These are phyloP conservation scores for Bombyx mandarina DNA, from an alignment of 1,140 invertebrate species.

Conservation along the genomic window DNA sequence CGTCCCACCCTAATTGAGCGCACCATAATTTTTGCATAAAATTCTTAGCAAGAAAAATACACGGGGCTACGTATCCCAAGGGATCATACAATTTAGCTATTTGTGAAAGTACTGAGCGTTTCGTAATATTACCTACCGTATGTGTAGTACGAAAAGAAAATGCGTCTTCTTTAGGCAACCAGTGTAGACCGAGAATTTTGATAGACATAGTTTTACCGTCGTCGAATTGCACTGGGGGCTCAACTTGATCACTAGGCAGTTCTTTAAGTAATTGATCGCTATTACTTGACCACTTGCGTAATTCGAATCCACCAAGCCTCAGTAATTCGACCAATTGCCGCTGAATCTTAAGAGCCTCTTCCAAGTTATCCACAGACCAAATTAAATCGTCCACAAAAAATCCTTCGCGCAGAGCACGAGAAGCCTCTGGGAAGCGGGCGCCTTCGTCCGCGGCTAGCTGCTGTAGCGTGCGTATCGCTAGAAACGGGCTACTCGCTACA, in stretches of 20 bases:
- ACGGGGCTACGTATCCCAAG: not conserved
- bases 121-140: no score
- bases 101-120: not conserved
- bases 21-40: not conserved
- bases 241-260: no score
- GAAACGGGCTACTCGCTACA: conserved; percentile 1
- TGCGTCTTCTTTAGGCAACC: not conserved
- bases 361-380: not conserved
- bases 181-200: not conserved
- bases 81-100: conserved; percentile 1
- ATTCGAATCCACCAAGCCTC: not conserved
- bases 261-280: not conserved
- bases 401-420: not conserved
- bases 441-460: not conserved
- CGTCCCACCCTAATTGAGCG: conserved; percentile 1
- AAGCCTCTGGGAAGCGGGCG: not conserved
- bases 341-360: not conserved
- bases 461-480: conserved; percentile 3
- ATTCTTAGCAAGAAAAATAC: not conserved
- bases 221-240: not conserved
- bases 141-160: not conserved
- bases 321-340: not conserved
- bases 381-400: conserved; percentile 1
- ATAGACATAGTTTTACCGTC: not conserved
- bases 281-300: conserved; percentile 6